Conservation (phyloP, 2,113 vertebrate species). For the Crotalus tigris region DNA sequence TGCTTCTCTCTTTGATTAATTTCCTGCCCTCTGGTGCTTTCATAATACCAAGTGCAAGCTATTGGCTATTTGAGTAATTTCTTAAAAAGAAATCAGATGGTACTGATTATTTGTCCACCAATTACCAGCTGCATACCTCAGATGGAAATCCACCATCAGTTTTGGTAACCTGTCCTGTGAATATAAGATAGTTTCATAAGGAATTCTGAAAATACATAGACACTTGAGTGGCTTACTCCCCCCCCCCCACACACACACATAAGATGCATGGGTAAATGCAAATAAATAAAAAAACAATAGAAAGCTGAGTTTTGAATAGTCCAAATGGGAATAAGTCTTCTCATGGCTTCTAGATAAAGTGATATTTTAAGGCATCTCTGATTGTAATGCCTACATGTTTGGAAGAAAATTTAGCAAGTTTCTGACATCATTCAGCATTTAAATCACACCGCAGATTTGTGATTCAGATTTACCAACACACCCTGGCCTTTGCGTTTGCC, state of each 20-base stretch:
- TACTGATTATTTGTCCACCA: not conserved
- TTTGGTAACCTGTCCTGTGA: not conserved
- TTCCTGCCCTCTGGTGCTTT: not conserved
- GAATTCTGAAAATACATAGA: not conserved
- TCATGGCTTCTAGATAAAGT: not conserved
- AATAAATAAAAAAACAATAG: not conserved
- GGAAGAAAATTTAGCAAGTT: not conserved
- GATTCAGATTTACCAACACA: not conserved
- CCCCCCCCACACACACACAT: too few species aligned
- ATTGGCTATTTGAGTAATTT: not conserved
- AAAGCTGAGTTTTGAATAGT: not conserved
- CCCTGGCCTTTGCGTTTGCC: not conserved
- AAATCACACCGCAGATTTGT: not conserved
- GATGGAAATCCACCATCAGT: not conserved
- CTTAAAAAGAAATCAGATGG: not conserved
- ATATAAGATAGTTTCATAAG: too few species aligned
- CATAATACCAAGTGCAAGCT: not conserved
- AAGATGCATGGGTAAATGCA: not conserved
- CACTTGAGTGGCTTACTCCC: not conserved
- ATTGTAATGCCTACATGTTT: not conserved
- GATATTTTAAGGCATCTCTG: not conserved
- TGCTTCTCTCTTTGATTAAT: too few species aligned
- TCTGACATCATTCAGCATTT: not conserved
- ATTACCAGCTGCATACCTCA: not conserved
- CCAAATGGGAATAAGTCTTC: not conserved